Base-by-base conservation (phyloP, 92 coral and sea anemone species). In the Zoanthus solanderi region DNA sequence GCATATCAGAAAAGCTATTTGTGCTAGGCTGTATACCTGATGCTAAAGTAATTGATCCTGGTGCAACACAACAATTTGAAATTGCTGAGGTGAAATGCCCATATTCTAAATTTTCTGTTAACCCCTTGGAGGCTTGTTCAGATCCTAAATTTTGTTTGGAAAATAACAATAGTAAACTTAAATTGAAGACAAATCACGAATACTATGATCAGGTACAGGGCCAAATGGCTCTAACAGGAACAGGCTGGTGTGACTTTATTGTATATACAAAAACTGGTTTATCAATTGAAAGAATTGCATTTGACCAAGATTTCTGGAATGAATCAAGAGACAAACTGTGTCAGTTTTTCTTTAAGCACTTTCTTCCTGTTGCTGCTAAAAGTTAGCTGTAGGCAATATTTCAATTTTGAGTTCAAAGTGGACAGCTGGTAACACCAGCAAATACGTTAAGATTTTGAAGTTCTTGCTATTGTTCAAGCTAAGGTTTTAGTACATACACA, bases 141-240 rank as follows among this genome's bases (percentile, higher is more conserved):
- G 78, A 74, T 14, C 56, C 78, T 9, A 37, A 74, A 7, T 45
- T 45, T 44, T 68, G 34, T 23, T 68, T 37, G 42, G 4, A 37
- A 37, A 37, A 37, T 37, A 37, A 37, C 42, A 37, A 4, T 37
- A 4, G 42, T 37, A 37, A 37, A 31, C 34, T 9, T 17, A 50
- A 52, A 53, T 9, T 77, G 47, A 77, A 76, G 68, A 77, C 48
- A 37, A 29, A 10, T 32, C 68, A 77, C 28, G 23, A 16, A 11
- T 54, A 77, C 12, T 54, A 77, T 54, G 32, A 60, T 5, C 82
- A 77, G 54, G 82, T 77, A 23, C 82, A 77, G 11, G 82, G 82
- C 4, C 68, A 77, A 56, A 52, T 77, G 52, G 68, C 18, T 10
- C 30, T 29, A 15, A 52, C 82, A 0, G 67, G 82, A 11, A 48